phyloP scores from a whole-genome alignment of 2,888 invertebrate species.

The Rotaria sp. region DNA sequence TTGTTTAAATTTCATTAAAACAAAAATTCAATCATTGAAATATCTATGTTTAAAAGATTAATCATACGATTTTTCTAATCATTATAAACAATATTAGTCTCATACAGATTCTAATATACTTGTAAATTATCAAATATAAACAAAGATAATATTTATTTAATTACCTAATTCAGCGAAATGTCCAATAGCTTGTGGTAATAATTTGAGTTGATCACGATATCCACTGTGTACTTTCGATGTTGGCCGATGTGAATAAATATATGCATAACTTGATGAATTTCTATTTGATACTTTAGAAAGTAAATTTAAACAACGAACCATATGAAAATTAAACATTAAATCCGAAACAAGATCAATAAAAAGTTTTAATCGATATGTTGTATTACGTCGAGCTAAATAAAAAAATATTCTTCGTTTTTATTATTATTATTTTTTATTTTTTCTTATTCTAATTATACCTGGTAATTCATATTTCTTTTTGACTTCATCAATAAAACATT shows the following conservation, averaged over 20 bases:
- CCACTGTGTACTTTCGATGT: background rate
- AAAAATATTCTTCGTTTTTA: background rate
- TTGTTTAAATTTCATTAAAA: too few relatives aligned
- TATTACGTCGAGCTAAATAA: background rate
- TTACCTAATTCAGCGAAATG: conserved; percentile 25
- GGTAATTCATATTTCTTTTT: background rate
- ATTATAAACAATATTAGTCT: too few relatives aligned
- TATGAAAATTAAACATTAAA: conserved; percentile 27
- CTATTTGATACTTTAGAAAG: background rate
- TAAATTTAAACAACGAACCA: background rate
- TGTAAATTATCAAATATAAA: too few relatives aligned
- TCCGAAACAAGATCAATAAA: conserved; percentile 21
- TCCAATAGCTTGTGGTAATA: background rate
- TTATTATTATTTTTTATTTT: background rate
- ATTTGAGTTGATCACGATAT: conserved; percentile 4
- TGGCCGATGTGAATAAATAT: conserved; percentile 14
- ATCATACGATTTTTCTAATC: too few relatives aligned
- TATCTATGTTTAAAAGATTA: too few relatives aligned
- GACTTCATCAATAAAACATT: background rate
- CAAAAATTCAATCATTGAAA: too few relatives aligned
- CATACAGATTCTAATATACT: too few relatives aligned
- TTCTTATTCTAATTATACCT: background rate
- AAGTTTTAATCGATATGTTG: background rate
- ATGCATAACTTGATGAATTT: background rate
- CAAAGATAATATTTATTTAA: too few relatives aligned